Conservation (phyloP, 1,140 invertebrate genomes). For the Macrocentrus cingulum region DNA sequence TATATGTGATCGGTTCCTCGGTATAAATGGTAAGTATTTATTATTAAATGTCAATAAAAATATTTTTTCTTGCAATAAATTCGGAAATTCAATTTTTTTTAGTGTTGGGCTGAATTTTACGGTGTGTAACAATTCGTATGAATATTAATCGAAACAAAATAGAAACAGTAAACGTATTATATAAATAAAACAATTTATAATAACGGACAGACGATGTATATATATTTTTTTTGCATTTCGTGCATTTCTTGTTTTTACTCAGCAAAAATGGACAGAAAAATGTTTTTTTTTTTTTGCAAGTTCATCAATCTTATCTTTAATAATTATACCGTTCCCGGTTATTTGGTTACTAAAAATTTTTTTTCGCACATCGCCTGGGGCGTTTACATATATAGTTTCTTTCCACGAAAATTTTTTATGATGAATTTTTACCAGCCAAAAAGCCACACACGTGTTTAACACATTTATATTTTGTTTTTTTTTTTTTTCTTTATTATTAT, state of each 20-base stretch:
- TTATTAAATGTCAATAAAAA: too few relatives aligned
- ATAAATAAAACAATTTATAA: too few relatives aligned
- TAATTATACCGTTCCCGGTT: constrained; percentile 27
- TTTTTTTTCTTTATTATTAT: constrained; percentile 7
- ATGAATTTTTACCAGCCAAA: constrained; percentile 26
- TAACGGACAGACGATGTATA: too few relatives aligned
- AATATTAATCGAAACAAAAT: too few relatives aligned
- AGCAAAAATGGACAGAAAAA: constrained; percentile 3
- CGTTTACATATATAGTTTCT: constrained; percentile 16
- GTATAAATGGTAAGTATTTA: constrained; percentile 16
- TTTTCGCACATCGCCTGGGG: constrained; percentile 14
- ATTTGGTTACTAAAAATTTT: constrained; percentile 25
- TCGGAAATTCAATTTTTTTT: too few relatives aligned
- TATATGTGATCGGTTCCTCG: neutral
- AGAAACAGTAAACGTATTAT: too few relatives aligned
- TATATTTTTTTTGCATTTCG: too few relatives aligned
- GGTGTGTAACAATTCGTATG: too few relatives aligned
- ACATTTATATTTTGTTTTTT: neutral
- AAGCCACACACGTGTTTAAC: constrained; percentile 15
- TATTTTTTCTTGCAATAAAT: too few relatives aligned
- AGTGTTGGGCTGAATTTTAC: too few relatives aligned
- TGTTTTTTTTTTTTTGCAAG: constrained; percentile 18
- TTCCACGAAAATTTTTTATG: neutral
- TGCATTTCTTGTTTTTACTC: neutral
- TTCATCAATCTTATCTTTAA: constrained; percentile 28